A percentile compares a stretch with the other conserved stretches of the same genome.
phyloP scores from a whole-genome alignment of 2,113 vertebrate genomes.

The Erythrocercus mccallii region DNA sequence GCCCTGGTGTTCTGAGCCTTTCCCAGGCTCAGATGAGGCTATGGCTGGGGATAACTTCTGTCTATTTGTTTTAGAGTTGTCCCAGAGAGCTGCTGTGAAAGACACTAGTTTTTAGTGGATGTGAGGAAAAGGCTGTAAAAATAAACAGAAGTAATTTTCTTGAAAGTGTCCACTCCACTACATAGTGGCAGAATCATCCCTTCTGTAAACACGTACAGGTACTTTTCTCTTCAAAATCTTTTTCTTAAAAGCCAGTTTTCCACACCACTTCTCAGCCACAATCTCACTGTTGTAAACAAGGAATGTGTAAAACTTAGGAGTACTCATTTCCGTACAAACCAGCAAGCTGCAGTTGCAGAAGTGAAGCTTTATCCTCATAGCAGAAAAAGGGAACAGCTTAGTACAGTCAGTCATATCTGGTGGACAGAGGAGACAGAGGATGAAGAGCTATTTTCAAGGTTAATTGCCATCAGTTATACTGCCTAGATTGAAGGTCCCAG shows the following conservation, averaged over 20 bases:
- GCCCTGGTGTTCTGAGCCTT: neutral
- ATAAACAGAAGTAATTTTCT: constrained; percentile 16
- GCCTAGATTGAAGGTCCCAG: neutral
- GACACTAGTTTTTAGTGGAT: neutral
- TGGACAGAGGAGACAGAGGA: neutral
- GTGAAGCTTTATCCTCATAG: neutral
- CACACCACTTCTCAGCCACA: neutral
- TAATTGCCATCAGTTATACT: neutral
- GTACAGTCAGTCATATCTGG: neutral
- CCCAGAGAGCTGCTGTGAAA: neutral
- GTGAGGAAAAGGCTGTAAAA: constrained; percentile 5
- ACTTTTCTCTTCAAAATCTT: neutral
- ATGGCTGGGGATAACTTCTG: neutral
- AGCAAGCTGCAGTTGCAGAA: neutral
- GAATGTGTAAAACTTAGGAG: neutral
- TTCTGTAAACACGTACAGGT: constrained; percentile 7
- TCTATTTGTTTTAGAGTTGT: neutral
- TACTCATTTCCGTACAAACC: neutral
- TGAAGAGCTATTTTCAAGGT: neutral
- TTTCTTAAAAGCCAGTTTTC: neutral
- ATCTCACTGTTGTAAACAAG: neutral
- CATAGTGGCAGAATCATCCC: neutral
- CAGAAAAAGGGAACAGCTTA: neutral
- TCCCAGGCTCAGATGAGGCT: neutral
- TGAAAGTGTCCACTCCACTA: neutral